Base-by-base conservation (phyloP, 1,140 invertebrate genomes). In the Drosophila athabasca region DNA sequence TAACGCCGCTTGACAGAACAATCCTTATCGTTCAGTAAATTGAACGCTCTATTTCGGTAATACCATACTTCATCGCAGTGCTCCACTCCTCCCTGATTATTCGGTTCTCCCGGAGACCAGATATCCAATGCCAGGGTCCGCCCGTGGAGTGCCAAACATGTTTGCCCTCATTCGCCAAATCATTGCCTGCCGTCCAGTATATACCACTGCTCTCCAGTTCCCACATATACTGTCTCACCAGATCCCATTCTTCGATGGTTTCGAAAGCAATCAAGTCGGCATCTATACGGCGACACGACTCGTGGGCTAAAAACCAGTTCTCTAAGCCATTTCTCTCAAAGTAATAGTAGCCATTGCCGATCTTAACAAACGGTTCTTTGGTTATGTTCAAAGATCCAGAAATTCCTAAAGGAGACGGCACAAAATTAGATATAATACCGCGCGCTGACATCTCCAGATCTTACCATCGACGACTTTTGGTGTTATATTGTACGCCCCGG, bases 141-240 rank as follows among this genome's bases (percentile, higher is more conserved):
- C 62, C 72, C 50, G 17, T 79, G 5, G 50, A 24, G 13, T 68
- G 26, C 59, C 59, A 79, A 2, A 44, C 26, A 35, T 60, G 65
- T 8, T 35, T n/a, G 3, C 60, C 62, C 19, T 68, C 43, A 0
- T 26, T 15, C 0, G 17, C 60, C 9, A 76, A 54, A 58, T 76
- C 67, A 4, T 43, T 68, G 6, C 59, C 62, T 4, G 66, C 62
- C 1, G 62, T 70, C 76, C 67, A 79, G 41, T 57, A 70, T 15
- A 17, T 6, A 17, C 31, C 17, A 1, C 26, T 7, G 22, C 39
- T 39, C 1, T 31, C 45, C 1, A 19, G 7, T 2, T 17, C 4
- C 7, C 11, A 24, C 1, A 52, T 29, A 43, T 55, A 55, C 22
- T 44, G 6, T 22, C 19, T 17, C 11, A 69, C 31, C n/a, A 13